Evolutionary conservation across 1,140 invertebrate genomes (phyloP).

Genomic region (Sinella curviseta): DNA sequence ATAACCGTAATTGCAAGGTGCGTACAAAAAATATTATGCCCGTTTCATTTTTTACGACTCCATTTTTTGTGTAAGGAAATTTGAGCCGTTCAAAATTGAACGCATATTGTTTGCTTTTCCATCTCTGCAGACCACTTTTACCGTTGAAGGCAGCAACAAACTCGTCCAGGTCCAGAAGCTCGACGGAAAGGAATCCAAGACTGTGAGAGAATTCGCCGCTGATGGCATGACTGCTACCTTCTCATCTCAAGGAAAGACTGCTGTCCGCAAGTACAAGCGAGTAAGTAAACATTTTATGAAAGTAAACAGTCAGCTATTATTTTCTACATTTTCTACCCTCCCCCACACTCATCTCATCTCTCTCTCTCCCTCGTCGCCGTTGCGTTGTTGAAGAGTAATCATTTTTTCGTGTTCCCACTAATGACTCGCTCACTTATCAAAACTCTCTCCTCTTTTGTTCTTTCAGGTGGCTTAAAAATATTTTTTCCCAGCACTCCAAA

Average conservation of each 20-base stretch:
- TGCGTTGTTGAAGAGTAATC: too few species aligned
- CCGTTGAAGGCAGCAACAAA: conserved; percentile 37
- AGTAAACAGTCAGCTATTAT: neutral
- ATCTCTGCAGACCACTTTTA: conserved; percentile 29
- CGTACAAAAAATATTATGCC: neutral
- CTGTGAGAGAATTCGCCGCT: conserved; percentile 41
- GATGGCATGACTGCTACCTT: conserved; percentile 36
- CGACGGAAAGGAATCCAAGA: conserved; percentile 38
- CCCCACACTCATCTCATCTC: neutral
- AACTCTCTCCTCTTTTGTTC: neutral
- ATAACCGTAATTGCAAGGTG: conserved; percentile 25
- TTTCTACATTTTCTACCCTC: neutral
- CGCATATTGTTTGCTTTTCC: too few species aligned
- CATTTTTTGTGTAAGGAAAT: too few species aligned
- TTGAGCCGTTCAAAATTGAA: too few species aligned
- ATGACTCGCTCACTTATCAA: neutral
- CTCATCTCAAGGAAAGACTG: neutral
- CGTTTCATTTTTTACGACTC: neutral
- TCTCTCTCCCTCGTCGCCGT: too few species aligned
- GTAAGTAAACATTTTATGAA: conserved; percentile 23
- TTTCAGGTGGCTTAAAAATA: conserved; percentile 18
- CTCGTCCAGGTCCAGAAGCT: conserved; percentile 37
- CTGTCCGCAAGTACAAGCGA: conserved; percentile 23
- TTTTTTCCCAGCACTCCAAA: too few species aligned
- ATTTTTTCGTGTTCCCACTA: too few species aligned